Evolutionary conservation across 2,888 invertebrate genomes (phyloP).

Genomic region (Tricholauxania praeusta): DNA sequence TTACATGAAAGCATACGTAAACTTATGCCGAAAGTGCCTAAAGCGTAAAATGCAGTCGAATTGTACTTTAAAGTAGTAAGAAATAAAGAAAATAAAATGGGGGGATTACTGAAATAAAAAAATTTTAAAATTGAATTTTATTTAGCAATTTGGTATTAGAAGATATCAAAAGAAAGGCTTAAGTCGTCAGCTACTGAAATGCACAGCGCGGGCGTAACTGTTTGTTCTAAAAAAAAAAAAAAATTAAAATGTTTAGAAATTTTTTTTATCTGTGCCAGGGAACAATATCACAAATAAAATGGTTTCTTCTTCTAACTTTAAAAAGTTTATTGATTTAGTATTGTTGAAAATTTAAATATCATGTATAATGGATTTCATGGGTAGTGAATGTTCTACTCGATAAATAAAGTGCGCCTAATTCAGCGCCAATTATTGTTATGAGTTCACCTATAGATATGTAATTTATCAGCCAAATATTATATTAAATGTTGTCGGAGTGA

Average conservation of each 20-base stretch:
- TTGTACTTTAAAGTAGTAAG: constrained; percentile 3
- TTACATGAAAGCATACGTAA: constrained; percentile 6
- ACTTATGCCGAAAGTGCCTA: constrained; percentile 27
- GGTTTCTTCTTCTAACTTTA: background rate
- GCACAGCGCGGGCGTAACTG: background rate
- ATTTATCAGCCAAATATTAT: too few relatives aligned
- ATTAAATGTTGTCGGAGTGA: too few relatives aligned
- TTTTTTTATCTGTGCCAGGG: background rate
- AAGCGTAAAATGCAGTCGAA: background rate
- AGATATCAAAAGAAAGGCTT: too few relatives aligned
- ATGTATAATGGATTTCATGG: too few relatives aligned
- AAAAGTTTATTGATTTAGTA: background rate
- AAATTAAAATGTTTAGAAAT: background rate
- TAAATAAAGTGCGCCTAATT: too few relatives aligned
- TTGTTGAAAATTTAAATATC: background rate
- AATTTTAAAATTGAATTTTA: too few relatives aligned
- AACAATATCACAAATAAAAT: constrained; percentile 3
- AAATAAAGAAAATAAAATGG: background rate
- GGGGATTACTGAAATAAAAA: too few relatives aligned
- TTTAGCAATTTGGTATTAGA: too few relatives aligned
- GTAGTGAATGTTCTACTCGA: too few relatives aligned
- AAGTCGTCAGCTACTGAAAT: background rate
- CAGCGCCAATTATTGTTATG: too few relatives aligned
- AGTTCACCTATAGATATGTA: too few relatives aligned
- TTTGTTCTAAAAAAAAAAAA: background rate